These are phyloP conservation scores for Phymorhynchus buccinoides DNA, from an alignment of 1,140 invertebrate species.

Conservation along the genomic window DNA sequence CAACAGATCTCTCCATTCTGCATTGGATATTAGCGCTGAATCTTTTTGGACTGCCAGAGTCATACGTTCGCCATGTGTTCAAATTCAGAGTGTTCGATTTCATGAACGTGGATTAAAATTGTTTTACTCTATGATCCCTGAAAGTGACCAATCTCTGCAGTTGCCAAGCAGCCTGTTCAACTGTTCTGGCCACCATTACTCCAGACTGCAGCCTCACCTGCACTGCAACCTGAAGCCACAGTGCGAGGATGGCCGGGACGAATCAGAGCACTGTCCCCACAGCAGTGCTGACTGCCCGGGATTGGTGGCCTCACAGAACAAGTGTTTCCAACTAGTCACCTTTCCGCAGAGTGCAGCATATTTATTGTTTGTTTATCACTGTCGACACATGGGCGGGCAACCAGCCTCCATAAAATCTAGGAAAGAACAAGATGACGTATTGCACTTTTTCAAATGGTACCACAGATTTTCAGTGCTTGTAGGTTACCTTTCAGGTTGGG, in stretches of 20 bases:
- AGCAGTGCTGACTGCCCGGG: conserved; percentile 13
- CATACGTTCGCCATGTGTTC: background rate
- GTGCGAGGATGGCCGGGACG: conserved; percentile 14
- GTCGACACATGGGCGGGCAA: background rate
- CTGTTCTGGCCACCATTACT: background rate
- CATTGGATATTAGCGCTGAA: background rate
- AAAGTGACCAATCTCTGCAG: background rate
- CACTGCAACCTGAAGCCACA: conserved; percentile 23
- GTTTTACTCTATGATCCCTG: background rate
- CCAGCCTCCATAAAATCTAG: background rate
- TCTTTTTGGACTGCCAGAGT: background rate
- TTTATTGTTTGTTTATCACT: background rate
- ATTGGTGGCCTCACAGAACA: background rate
- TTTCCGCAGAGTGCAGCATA: no score
- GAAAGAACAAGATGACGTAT: background rate
- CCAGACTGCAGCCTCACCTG: background rate
- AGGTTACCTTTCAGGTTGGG: background rate
- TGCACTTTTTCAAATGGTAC: background rate
- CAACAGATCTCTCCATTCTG: background rate
- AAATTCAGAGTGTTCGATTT: background rate
- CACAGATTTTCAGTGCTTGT: background rate
- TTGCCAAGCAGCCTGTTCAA: background rate
- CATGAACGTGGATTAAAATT: background rate
- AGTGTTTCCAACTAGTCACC: background rate
- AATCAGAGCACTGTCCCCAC: conserved; percentile 21